phyloP scores from a whole-genome alignment of 1,140 invertebrate species.

The Heliconius melpomene region DNA sequence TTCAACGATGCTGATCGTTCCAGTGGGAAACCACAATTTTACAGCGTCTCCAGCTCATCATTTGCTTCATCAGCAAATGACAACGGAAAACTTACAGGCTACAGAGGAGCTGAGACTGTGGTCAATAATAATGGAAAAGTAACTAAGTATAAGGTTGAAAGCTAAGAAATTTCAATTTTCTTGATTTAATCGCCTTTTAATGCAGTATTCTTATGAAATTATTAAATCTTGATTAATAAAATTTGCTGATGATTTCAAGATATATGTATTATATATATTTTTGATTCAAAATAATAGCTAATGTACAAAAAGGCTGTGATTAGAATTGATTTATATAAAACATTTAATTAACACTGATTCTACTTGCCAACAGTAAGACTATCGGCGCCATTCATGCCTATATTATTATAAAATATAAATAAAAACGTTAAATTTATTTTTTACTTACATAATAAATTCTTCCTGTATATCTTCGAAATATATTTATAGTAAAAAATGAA shows the following conservation, averaged over 20 bases:
- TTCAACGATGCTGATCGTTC: slow-evolving; percentile 59
- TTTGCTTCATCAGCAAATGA: slow-evolving; percentile 81
- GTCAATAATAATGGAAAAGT: slow-evolving; percentile 88
- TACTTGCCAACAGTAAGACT: neutral
- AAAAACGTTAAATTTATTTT: neutral
- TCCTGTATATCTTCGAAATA: neutral
- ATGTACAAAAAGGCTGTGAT: slow-evolving; percentile 34
- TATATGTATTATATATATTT: neutral
- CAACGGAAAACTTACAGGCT: slow-evolving; percentile 82
- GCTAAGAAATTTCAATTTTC: slow-evolving; percentile 46
- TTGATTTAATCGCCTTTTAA: neutral
- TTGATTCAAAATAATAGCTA: slow-evolving; percentile 17
- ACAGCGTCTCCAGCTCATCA: slow-evolving; percentile 85
- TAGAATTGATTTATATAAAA: slow-evolving; percentile 14
- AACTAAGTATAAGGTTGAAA: slow-evolving; percentile 82
- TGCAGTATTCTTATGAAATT: slow-evolving; percentile 18
- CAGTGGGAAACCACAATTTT: slow-evolving; percentile 64
- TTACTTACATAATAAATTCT: neutral
- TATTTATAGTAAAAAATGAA: neutral
- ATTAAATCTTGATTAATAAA: neutral
- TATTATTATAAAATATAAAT: slow-evolving; percentile 4
- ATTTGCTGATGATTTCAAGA: neutral
- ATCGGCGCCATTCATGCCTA: neutral
- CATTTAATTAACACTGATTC: neutral
- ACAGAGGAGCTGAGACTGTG: slow-evolving; percentile 83